Conservation (phyloP, 2,797 vertebrate species). For the Florisuga fusca region DNA sequence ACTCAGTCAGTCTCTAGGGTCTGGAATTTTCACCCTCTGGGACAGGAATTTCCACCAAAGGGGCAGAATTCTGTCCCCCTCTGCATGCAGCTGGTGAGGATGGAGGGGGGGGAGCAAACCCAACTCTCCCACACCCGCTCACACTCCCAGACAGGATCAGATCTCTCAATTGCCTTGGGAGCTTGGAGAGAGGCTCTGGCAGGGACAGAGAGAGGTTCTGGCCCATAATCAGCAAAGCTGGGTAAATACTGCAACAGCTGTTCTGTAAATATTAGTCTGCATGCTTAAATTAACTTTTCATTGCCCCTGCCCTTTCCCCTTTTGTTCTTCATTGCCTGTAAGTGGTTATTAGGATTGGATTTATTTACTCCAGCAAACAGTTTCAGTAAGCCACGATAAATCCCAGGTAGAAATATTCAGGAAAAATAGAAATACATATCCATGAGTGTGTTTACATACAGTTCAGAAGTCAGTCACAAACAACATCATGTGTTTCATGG, state of each 20-base stretch:
- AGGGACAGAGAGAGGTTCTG: neutral
- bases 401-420: neutral
- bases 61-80: neutral
- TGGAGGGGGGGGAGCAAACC: neutral
- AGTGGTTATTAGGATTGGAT: neutral
- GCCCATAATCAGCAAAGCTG: neutral
- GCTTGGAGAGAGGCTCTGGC: too few species aligned
- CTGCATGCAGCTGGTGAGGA: neutral
- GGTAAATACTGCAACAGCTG: neutral
- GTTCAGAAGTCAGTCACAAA: neutral
- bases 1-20: accelerated
- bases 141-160: neutral
- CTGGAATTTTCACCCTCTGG: accelerated
- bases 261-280: neutral
- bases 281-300: neutral
- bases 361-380: neutral
- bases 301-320: neutral
- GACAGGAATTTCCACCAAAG: neutral
- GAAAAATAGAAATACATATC: neutral
- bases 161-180: neutral
- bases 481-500: neutral
- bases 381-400: neutral
- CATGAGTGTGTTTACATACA: accelerated
- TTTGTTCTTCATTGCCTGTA: neutral
- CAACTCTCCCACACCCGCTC: neutral